These are phyloP conservation scores for Harpalus rubripes DNA, from an alignment of 2,888 invertebrate genomes.

Conservation along the genomic window DNA sequence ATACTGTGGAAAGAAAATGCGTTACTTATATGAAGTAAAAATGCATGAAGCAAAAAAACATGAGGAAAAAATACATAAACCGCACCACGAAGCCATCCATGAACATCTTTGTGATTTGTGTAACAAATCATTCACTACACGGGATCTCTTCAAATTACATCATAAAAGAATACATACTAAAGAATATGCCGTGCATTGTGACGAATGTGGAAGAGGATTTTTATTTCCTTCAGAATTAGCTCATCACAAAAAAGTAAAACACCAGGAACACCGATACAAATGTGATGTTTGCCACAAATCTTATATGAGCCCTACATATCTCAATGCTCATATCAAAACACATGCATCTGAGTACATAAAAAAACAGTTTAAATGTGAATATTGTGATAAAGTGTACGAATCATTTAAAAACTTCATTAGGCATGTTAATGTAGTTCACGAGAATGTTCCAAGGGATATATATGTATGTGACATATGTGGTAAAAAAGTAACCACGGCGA, in stretches of 20 bases:
- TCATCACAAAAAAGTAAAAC: background rate
- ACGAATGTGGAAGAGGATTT: slow-evolving; percentile 34
- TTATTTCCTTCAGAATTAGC: background rate
- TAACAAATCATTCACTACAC: slow-evolving; percentile 78
- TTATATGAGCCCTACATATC: slow-evolving; percentile 64
- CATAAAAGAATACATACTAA: slow-evolving; percentile 14
- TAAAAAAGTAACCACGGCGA: slow-evolving; percentile 77
- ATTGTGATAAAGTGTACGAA: slow-evolving; percentile 31
- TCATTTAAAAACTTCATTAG: background rate
- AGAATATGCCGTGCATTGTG: slow-evolving; percentile 21
- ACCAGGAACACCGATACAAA: background rate
- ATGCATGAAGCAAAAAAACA: slow-evolving; percentile 18
- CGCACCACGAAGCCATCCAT: background rate
- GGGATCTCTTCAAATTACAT: background rate
- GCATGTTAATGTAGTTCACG: slow-evolving; percentile 8
- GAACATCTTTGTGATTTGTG: slow-evolving; percentile 80
- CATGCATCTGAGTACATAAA: slow-evolving; percentile 62
- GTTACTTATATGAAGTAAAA: slow-evolving; percentile 28
- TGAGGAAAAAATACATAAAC: slow-evolving; percentile 39
- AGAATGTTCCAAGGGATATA: slow-evolving; percentile 1
- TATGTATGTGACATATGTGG: slow-evolving; percentile 78
- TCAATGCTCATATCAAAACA: slow-evolving; percentile 66
- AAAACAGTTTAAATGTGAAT: slow-evolving; percentile 29
- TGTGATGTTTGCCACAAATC: slow-evolving; percentile 27
- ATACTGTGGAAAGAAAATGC: slow-evolving; percentile 34